These are phyloP conservation scores for Avahi laniger DNA, from an alignment of 2,797 vertebrate genomes.

Conservation along the genomic window DNA sequence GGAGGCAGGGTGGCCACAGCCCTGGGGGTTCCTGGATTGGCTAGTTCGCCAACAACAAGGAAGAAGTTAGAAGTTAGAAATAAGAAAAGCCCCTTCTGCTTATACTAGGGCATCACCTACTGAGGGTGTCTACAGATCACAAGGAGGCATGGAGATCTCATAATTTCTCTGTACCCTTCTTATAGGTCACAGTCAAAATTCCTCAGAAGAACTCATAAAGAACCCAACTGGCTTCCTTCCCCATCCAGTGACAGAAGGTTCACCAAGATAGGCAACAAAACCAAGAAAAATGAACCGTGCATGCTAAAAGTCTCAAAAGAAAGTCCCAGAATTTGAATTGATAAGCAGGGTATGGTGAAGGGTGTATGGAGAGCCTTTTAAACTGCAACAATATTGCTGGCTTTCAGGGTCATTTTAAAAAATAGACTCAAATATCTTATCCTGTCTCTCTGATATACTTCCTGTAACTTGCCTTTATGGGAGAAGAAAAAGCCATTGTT, in stretches of 20 bases:
- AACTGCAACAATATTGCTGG: not conserved
- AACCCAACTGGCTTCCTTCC: not conserved
- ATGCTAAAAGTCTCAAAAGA: not conserved
- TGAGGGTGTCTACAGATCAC: rapidly evolving
- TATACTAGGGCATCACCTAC: rapidly evolving
- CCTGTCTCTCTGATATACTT: not conserved
- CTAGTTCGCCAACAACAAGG: not conserved
- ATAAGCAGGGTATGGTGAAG: not conserved
- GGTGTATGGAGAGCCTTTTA: not conserved
- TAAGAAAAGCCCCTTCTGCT: not conserved
- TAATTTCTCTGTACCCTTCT: not conserved
- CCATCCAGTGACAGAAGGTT: not conserved
- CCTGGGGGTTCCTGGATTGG: not conserved
- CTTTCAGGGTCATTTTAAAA: not conserved
- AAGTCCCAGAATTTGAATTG: not conserved
- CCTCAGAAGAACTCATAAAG: slow-evolving; percentile 95
- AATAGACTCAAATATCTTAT: not conserved
- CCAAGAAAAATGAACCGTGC: not conserved
- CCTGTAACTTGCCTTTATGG: not conserved
- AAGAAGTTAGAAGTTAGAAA: not conserved
- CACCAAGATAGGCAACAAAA: not conserved
- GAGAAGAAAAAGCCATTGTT: not conserved
- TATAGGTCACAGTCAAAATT: slow-evolving; percentile 93
- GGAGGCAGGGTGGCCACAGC: not conserved
- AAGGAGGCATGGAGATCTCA: not conserved